These are phyloP conservation scores for Loxodonta africana DNA, from an alignment of 2,113 vertebrate genomes.

Conservation along the genomic window DNA sequence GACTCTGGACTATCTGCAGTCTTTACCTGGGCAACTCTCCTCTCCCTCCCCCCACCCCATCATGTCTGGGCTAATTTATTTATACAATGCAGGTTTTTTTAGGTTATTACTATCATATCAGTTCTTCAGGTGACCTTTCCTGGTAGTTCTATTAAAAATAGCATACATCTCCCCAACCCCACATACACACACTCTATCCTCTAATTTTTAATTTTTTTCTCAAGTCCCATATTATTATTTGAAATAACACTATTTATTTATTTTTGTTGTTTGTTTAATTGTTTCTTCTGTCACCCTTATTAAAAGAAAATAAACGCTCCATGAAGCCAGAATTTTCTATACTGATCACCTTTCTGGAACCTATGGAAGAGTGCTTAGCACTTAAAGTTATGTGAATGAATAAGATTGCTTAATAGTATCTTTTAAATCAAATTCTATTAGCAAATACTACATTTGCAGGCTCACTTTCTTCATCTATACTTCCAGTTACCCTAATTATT, in stretches of 20 bases:
- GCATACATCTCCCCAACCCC: no score
- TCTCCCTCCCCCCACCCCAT: not conserved
- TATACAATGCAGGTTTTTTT: not conserved
- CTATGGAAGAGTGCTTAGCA: not conserved
- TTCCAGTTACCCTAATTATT: not conserved
- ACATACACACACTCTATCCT: not conserved
- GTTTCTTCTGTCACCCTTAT: not conserved
- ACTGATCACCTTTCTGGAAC: not conserved
- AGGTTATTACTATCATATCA: not conserved
- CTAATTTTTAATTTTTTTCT: not conserved
- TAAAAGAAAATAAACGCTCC: not conserved
- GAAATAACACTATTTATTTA: not conserved
- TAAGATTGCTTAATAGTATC: not conserved
- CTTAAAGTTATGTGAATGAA: not conserved
- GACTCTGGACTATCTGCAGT: not conserved
- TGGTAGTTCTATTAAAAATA: not conserved
- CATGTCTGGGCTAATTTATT: not conserved
- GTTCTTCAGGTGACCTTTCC: not conserved
- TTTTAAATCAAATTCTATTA: not conserved
- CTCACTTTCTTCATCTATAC: not conserved
- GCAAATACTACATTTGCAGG: not conserved
- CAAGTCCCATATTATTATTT: not conserved
- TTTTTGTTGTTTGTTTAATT: not conserved
- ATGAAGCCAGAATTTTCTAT: not conserved
- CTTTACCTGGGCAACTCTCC: not conserved